Evolutionary conservation across 2,888 invertebrate species (phyloP).

Genomic region (Kryphioiulus occultus): DNA sequence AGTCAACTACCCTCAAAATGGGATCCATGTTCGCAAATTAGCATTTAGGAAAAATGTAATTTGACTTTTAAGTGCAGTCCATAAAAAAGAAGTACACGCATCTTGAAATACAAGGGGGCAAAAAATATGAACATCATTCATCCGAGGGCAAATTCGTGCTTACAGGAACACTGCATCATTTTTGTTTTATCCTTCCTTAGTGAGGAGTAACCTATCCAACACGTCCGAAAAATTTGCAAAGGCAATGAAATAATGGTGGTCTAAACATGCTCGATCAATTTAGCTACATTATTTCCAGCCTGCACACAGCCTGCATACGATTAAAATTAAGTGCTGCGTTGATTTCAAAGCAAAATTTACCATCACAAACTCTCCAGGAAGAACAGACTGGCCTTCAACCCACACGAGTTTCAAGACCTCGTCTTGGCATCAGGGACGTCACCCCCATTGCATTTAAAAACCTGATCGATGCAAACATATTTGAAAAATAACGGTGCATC

Average conservation of each 20-base stretch:
- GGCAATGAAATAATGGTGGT: not conserved
- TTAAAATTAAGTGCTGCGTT: not conserved
- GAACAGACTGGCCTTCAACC: not conserved
- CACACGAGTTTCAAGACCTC: not conserved
- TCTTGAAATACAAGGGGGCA: not conserved
- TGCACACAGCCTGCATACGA: not conserved
- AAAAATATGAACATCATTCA: not conserved
- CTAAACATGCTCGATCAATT: conserved; percentile 7
- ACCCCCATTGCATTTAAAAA: not conserved
- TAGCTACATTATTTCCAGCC: not conserved
- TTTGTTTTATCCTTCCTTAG: not conserved
- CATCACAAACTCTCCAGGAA: not conserved
- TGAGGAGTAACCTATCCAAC: not conserved
- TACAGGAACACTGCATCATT: not conserved
- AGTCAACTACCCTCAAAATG: not conserved
- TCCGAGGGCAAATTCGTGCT: not conserved
- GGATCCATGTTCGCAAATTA: not conserved
- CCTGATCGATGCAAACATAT: not conserved
- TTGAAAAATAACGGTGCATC: not conserved
- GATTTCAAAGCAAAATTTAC: not conserved
- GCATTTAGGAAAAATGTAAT: not conserved
- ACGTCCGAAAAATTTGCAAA: not conserved
- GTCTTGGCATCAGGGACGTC: not conserved
- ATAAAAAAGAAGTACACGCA: not conserved
- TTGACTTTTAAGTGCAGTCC: not conserved